Base-by-base conservation (phyloP, 2,797 vertebrate genomes). In the Meriones psammophilus region DNA sequence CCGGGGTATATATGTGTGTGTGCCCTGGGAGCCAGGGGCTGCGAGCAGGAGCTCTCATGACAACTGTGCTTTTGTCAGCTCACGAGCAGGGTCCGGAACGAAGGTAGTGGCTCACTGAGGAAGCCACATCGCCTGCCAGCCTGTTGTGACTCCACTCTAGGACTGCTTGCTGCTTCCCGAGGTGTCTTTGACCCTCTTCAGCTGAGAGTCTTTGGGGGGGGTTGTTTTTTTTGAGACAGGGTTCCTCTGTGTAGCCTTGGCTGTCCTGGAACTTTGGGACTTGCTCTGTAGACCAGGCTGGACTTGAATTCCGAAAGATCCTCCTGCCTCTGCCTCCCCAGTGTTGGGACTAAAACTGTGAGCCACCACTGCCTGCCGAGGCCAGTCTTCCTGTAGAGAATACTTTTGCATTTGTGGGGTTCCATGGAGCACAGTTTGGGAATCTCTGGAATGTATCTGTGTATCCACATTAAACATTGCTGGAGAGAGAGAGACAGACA, bases 381-480 rank as follows among this genome's bases (percentile, higher is more conserved):
- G 66, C 73, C 62, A 22, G n/a, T 68, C 3, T 3, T 84, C 6
- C 6, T 4, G 62, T 3, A 14, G n/a, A 0, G 1, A 54, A 85
- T 0, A 6, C 8, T 5, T 71, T 1, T 0, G 1, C 2, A 50
- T 13, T 62, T 0, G 0, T 30, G 66, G 69, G 62, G 26, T 10
- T 54, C 96, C n/a, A 3, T 0, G 24, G 77, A 13, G 13, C 46
- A 46, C n/a, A 28, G 58, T 69, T 22, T 64, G 66, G n/a, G 58
- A 26, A n/a, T 12, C 10, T 0, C 56, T 7, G 20, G 17, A n/a
- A 50, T 50, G 46, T 50, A 50, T 50, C 46, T 8, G 42, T 3
- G 2, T 14, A 69, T 68, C 7, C 0, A 6, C 64, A 3, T 26
- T 42, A 18, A 8, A 3, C 30, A 0, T 56, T 0, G 0, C 0